Evolutionary conservation across 1,140 invertebrate genomes (phyloP).

Genomic region (Lutraria rhynchaena): DNA sequence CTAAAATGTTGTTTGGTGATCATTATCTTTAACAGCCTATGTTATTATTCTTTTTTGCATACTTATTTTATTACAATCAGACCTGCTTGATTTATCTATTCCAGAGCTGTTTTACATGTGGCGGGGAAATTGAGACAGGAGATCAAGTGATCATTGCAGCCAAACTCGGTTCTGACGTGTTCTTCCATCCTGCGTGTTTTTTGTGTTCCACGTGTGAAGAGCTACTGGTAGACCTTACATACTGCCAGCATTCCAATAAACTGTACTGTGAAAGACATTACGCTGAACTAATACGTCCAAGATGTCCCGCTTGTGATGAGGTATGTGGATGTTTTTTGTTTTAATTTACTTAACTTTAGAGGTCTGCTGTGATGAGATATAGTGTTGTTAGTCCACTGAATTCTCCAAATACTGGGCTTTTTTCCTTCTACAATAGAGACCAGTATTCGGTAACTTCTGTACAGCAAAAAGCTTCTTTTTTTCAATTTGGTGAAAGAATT

Average conservation of each 20-base stretch:
- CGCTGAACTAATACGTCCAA: constrained; percentile 96
- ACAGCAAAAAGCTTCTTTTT: no score
- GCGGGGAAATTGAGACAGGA: constrained; percentile 85
- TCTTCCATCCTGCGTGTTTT: constrained; percentile 98
- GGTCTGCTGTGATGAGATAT: no score
- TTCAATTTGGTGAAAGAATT: no score
- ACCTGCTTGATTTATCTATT: constrained; percentile 43
- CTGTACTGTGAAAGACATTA: constrained; percentile 98
- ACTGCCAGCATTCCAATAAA: constrained; percentile 90
- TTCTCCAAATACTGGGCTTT: no score
- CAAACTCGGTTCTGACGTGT: constrained; percentile 89
- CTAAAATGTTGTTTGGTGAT: no score
- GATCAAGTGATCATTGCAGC: constrained; percentile 88
- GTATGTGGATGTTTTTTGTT: constrained; percentile 85
- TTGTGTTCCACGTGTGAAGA: constrained; percentile 95
- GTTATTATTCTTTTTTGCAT: no score
- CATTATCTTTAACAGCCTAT: no score
- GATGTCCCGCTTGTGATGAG: constrained; percentile 98
- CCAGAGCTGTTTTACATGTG: constrained; percentile 85
- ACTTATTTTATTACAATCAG: no score
- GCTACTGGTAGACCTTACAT: constrained; percentile 98
- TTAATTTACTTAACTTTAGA: no score
- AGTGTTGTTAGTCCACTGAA: no score
- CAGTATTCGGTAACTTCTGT: no score
- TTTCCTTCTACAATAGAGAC: no score